Evolutionary conservation across 2,797 vertebrate genomes (phyloP), one percentile per base, ranked within the genome.

Genomic region (Danio albolineatus): DNA sequence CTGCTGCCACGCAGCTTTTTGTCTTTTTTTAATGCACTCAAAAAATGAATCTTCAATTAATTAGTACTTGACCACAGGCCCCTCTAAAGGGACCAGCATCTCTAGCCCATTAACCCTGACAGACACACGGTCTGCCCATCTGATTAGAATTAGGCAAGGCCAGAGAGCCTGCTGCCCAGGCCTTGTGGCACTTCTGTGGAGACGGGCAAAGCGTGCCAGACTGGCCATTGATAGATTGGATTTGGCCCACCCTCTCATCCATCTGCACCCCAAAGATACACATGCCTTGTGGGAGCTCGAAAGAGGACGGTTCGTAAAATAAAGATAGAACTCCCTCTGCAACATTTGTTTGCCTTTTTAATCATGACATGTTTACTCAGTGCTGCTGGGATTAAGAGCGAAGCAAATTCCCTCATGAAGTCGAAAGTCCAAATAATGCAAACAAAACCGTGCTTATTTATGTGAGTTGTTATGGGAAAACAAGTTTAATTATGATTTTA

Each of bases 311-410:
- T 53, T 49, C 41, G 74, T 78, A 44, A 72, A 80, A 84, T 80
- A 84, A 84, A 86, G 81, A 83, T 76, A 65, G 14, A 84, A 82
- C 73, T 86, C 85, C 85, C 85, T 80, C 70, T 78, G 80, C 85
- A 82, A 73, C 85, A 73, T 82, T 86, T 86, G 85, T 86, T 86
- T 84, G 80, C 83, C 78, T 82, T 86, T 86, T 82, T 73, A 82
- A 79, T 78, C 76, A 65, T 67, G 79, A 70, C 65, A 73, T 86
- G 78, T 84, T 84, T 78, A 83, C 77, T 86, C 49, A 48, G 61
- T 72, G 80, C 44, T 69, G 59, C 83, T 66, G 19, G 70, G 73
- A 82, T 72, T 86, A 53, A 49, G 59, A 78, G 64, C 59, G 51
- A 80, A 56, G 64, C 54, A 44, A 82, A 84, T 84, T 86, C 77